These are phyloP conservation scores for Chromis chromis DNA, from an alignment of 2,797 vertebrate genomes.

Conservation along the genomic window DNA sequence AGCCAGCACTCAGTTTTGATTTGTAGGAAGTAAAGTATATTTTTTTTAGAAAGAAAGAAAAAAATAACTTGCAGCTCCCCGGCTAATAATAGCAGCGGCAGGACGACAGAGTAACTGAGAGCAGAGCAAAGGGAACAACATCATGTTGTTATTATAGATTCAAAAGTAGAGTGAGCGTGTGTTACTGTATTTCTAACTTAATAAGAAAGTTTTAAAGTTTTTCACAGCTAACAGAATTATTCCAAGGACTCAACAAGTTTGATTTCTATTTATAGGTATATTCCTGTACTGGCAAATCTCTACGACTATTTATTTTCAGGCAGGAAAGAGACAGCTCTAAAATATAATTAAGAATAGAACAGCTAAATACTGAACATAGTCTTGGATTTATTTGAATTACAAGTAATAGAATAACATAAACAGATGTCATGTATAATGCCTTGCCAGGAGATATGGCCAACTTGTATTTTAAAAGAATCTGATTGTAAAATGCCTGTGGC, in stretches of 20 bases:
- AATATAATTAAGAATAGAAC: neutral
- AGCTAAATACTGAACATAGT: neutral
- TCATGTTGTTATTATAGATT: slow-evolving; percentile 37
- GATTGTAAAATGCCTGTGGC: neutral
- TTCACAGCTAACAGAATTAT: slow-evolving; percentile 16
- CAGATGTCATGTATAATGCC: slow-evolving; percentile 1
- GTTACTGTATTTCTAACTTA: neutral
- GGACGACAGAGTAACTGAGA: slow-evolving; percentile 28
- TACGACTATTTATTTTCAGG: slow-evolving; percentile 2
- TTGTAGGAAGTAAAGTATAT: slow-evolving; percentile 19
- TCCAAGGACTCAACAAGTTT: neutral
- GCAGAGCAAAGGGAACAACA: slow-evolving; percentile 61
- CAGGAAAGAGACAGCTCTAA: neutral
- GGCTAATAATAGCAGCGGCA: slow-evolving; percentile 39
- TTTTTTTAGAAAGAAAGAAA: slow-evolving; percentile 3
- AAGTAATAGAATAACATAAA: slow-evolving; percentile 6
- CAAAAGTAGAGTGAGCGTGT: neutral
- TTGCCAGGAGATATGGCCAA: slow-evolving; percentile 3
- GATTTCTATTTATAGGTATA: neutral
- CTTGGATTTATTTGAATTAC: neutral
- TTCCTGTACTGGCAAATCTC: neutral
- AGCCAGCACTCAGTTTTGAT: slow-evolving; percentile 39
- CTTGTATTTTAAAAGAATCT: slow-evolving; percentile 15
- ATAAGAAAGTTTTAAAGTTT: too few species aligned
- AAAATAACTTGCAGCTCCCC: slow-evolving; percentile 6